Conservation (phyloP, 1,140 invertebrate species). For the Diorhabda carinulata region DNA sequence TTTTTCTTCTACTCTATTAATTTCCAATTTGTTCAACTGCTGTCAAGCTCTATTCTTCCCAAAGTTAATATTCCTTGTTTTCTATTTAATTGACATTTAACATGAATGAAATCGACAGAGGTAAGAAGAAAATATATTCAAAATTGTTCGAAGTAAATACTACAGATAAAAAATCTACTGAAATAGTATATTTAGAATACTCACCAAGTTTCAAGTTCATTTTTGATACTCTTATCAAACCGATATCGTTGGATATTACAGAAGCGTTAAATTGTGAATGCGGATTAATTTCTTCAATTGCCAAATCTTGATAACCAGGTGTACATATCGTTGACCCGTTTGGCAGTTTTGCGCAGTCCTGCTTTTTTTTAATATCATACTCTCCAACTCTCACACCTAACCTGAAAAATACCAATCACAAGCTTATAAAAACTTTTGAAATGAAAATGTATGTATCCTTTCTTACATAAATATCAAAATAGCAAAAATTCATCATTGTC, state of each 20-base stretch:
- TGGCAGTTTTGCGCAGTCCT: constrained; percentile 56
- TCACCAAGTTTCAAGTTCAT: constrained; percentile 29
- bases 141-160: no score
- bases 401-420: constrained; percentile 36
- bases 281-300: constrained; percentile 51
- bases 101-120: no score
- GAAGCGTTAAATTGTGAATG: constrained; percentile 54
- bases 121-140: no score
- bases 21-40: no score
- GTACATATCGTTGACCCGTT: constrained; percentile 51
- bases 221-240: constrained; percentile 53
- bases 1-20: no score
- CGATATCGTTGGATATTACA: constrained; percentile 58
- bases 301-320: constrained; percentile 56
- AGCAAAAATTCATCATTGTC: no score
- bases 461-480: no score
- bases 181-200: not conserved
- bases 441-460: no score
- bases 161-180: not conserved
- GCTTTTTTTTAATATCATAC: constrained; percentile 53
- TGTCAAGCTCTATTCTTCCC: no score
- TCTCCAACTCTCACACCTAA: constrained; percentile 60
- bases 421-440: no score
- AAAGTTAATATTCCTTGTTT: no score
- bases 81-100: no score